Percentiles rank a stretch among this genome's conserved stretches.
phyloP scores from a whole-genome alignment of 2,888 invertebrate species.

The Lithophane leautieri region DNA sequence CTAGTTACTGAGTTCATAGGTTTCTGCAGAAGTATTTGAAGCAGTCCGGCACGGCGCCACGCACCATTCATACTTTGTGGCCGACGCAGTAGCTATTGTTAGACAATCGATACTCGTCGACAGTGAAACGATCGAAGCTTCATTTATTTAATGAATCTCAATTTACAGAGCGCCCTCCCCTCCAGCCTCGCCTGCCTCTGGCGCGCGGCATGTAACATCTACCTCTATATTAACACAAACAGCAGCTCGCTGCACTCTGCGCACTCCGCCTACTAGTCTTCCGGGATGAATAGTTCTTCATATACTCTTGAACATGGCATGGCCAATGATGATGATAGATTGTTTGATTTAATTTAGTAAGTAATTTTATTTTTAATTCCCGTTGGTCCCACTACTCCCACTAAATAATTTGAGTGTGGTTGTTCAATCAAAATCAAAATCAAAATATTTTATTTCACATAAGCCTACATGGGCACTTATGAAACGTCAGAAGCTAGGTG shows the following conservation, averaged over 20 bases:
- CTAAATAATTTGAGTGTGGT: too few species aligned
- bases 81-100: slow-evolving; percentile 10
- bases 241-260: neutral
- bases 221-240: too few species aligned
- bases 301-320: too few species aligned
- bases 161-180: slow-evolving; percentile 15
- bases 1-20: too few species aligned
- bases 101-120: slow-evolving; percentile 40
- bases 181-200: neutral
- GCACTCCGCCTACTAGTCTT: neutral
- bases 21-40: neutral
- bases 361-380: too few species aligned
- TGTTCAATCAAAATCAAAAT: too few species aligned
- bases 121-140: slow-evolving; percentile 31
- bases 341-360: too few species aligned
- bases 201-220: neutral
- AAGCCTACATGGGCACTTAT: too few species aligned
- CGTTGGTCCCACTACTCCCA: too few species aligned
- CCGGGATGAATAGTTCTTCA: neutral
- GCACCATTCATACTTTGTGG: neutral
- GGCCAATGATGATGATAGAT: neutral
- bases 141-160: slow-evolving; percentile 54
- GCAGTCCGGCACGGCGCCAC: neutral
- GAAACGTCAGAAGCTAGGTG: too few species aligned
- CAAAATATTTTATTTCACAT: too few species aligned